Percentiles rank a stretch among this genome's conserved stretches.
These are phyloP conservation scores for Loxodonta africana DNA, from an alignment of 2,113 vertebrate species.

Conservation along the genomic window DNA sequence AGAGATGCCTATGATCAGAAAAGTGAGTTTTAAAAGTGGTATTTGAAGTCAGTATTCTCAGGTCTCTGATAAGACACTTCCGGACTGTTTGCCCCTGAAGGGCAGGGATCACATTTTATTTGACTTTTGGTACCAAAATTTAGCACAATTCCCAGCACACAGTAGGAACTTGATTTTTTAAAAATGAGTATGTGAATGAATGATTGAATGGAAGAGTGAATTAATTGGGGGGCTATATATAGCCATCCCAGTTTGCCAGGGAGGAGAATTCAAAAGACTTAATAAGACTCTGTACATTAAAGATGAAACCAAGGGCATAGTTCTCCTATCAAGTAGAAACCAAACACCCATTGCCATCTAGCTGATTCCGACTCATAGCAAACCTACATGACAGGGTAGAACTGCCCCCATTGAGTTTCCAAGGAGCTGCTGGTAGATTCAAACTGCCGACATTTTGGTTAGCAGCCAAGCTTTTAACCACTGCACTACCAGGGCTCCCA, in stretches of 20 bases:
- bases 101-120: background rate
- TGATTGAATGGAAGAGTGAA: background rate
- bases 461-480: too few relatives aligned
- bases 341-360: too few relatives aligned
- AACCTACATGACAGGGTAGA: too few relatives aligned
- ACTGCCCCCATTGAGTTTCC: too few relatives aligned
- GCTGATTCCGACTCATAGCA: too few relatives aligned
- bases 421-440: too few relatives aligned
- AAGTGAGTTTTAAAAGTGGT: background rate
- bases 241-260: background rate
- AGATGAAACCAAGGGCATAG: background rate
- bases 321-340: background rate
- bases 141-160: background rate
- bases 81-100: background rate
- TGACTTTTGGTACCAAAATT: background rate
- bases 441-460: too few relatives aligned
- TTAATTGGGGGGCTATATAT: background rate
- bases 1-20: background rate
- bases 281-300: background rate
- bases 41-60: background rate
- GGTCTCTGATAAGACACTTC: background rate
- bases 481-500: too few relatives aligned
- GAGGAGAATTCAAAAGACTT: slow-evolving; percentile 1
- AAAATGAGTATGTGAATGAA: background rate
- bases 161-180: background rate